Evolutionary conservation across 2,888 invertebrate genomes (phyloP).

Genomic region (Dichetophora obliterata): DNA sequence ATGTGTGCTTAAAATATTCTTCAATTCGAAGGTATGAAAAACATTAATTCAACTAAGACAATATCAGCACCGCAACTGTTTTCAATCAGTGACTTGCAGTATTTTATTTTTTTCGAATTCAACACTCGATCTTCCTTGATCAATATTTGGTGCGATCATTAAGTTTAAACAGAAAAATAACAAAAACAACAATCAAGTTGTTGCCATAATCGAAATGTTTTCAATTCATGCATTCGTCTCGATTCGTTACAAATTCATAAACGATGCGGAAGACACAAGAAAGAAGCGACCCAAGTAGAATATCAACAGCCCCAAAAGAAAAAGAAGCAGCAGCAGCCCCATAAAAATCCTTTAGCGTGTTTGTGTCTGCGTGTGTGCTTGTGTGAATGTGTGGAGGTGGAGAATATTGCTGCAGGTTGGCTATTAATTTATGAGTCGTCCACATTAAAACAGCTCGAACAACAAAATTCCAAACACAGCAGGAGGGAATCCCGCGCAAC

Average conservation of each 20-base stretch:
- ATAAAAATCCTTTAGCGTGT: background rate
- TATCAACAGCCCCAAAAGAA: background rate
- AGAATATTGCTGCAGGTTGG: slow-evolving; percentile 13
- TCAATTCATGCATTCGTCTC: slow-evolving; percentile 33
- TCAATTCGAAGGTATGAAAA: no score
- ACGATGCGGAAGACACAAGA: background rate
- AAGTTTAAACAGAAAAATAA: slow-evolving; percentile 31
- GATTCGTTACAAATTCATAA: slow-evolving; percentile 30
- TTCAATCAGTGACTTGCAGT: background rate
- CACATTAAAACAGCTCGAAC: slow-evolving; percentile 34
- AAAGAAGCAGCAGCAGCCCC: background rate
- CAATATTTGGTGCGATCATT: slow-evolving; percentile 39
- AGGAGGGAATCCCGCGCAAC: slow-evolving; percentile 34
- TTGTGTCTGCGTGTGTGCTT: background rate
- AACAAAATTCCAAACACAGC: slow-evolving; percentile 42
- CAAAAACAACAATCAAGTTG: slow-evolving; percentile 21
- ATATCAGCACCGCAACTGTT: background rate
- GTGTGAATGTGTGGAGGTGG: background rate
- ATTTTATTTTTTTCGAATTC: background rate
- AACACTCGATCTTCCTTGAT: background rate
- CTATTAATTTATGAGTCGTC: slow-evolving; percentile 37
- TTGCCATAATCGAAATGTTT: slow-evolving; percentile 29
- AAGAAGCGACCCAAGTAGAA: slow-evolving; percentile 1
- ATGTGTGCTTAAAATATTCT: no score
- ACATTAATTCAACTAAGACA: no score